These are phyloP conservation scores for Gallinago jamesoni DNA, from an alignment of 2,113 vertebrate genomes.

Conservation along the genomic window DNA sequence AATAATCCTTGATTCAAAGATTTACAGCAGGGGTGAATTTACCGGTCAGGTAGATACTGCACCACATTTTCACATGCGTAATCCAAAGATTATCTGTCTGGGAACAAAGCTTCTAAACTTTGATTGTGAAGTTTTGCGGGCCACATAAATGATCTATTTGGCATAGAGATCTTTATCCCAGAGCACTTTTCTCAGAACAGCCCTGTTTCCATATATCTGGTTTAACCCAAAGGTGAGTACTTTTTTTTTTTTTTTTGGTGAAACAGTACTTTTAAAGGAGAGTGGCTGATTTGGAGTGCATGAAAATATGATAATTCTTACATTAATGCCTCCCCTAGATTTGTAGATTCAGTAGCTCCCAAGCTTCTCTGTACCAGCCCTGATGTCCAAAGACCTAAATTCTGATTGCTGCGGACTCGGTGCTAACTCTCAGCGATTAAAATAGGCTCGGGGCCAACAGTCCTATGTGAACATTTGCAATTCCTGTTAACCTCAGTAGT, in stretches of 20 bases:
- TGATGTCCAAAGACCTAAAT: conserved; percentile 16
- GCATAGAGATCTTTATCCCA: background rate
- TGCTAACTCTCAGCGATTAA: background rate
- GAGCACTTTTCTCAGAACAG: background rate
- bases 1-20: background rate
- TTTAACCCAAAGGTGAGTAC: background rate
- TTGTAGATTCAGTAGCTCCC: background rate
- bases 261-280: background rate
- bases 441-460: conserved; percentile 12
- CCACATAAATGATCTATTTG: background rate
- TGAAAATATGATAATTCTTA: background rate
- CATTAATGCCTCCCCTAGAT: background rate
- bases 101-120: background rate
- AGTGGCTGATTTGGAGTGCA: background rate
- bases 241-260: background rate
- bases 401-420: background rate
- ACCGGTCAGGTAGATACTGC: background rate
- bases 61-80: background rate
- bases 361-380: background rate
- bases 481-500: conserved; percentile 38
- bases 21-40: background rate
- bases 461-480: conserved; percentile 22
- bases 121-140: background rate
- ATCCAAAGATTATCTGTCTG: background rate
- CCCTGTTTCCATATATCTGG: background rate